Conservation (phyloP, 2,888 invertebrate species). For the Drosophila prolongata region DNA sequence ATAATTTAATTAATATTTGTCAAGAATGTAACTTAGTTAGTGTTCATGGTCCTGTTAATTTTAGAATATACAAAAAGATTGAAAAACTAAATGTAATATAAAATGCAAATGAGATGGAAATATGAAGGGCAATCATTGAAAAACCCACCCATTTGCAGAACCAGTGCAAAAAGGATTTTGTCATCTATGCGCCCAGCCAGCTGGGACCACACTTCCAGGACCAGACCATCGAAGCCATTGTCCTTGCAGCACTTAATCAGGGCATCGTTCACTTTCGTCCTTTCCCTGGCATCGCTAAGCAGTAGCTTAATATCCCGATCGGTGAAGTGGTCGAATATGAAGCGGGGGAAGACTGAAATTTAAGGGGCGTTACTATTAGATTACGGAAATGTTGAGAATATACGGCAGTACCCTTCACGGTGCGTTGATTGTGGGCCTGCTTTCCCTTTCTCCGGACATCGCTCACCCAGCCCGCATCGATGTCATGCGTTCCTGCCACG, state of each 20-base stretch:
- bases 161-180: conserved; percentile 86
- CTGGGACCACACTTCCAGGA: conserved; percentile 96
- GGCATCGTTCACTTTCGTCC: conserved; percentile 88
- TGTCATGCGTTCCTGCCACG: conserved; percentile 91
- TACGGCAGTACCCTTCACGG: conserved; percentile 48
- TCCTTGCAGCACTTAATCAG: conserved; percentile 89
- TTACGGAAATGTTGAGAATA: neutral
- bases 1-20: conserved; percentile 21
- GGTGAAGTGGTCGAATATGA: conserved; percentile 95
- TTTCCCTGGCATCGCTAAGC: conserved; percentile 88
- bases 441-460: conserved; percentile 87
- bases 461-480: conserved; percentile 93
- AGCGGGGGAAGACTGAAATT: conserved; percentile 92
- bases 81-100: no score
- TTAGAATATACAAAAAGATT: no score
- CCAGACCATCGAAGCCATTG: conserved; percentile 94
- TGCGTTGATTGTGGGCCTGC: conserved; percentile 40
- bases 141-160: conserved; percentile 86
- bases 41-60: no score
- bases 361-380: conserved; percentile 42
- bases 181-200: conserved; percentile 88
- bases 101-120: no score
- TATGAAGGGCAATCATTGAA: no score
- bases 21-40: no score
- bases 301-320: conserved; percentile 90